Percentiles rank a stretch among this genome's conserved stretches.
phyloP scores from a whole-genome alignment of 2,888 invertebrate species.

The Drosophila fulvimacula region DNA sequence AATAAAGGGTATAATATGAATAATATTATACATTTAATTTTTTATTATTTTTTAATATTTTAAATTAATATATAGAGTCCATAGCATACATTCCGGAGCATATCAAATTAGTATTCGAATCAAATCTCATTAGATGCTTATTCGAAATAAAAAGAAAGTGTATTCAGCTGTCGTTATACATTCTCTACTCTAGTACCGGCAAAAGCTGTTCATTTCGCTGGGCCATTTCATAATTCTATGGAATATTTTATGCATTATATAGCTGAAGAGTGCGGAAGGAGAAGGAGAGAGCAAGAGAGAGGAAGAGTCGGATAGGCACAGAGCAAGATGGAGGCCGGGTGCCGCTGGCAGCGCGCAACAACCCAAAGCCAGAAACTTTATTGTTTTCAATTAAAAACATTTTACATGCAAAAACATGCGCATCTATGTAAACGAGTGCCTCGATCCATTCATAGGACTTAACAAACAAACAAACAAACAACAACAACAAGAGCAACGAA shows the following conservation, averaged over 20 bases:
- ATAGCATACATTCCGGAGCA: conserved; percentile 28
- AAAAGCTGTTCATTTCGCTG: conserved; percentile 36
- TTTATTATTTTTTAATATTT: too few relatives aligned
- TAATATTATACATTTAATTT: too few relatives aligned
- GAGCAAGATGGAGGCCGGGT: neutral
- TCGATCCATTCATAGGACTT: conserved; percentile 63
- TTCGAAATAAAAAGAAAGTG: conserved; percentile 12
- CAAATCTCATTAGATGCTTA: neutral
- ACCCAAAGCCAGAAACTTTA: conserved; percentile 67
- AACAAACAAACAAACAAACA: conserved; percentile 28
- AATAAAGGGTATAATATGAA: neutral
- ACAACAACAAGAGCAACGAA: conserved; percentile 26
- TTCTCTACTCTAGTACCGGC: neutral
- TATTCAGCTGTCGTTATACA: conserved; percentile 6
- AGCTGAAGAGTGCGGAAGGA: conserved; percentile 10
- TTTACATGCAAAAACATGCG: conserved; percentile 73
- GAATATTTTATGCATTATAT: conserved; percentile 55
- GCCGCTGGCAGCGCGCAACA: conserved; percentile 15
- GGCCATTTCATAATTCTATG: conserved; percentile 52
- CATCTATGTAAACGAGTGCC: conserved; percentile 57
- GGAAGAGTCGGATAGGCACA: neutral
- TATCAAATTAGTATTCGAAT: too few relatives aligned
- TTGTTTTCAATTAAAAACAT: conserved; percentile 81
- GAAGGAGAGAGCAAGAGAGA: neutral
- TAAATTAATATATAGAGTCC: neutral